Base-by-base conservation (phyloP, 2,888 invertebrate species). In the Spialia ferax region DNA sequence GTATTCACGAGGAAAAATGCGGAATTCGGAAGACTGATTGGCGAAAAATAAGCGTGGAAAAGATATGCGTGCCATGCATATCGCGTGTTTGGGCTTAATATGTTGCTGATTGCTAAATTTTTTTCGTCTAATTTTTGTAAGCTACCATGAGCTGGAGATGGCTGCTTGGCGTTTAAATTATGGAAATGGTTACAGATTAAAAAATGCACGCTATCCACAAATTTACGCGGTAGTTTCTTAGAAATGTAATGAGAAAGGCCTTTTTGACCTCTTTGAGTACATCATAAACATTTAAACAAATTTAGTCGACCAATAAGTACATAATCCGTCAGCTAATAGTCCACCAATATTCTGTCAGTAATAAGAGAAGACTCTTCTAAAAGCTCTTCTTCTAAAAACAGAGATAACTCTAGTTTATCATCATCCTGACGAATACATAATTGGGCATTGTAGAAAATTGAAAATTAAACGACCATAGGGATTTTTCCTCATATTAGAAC, bases 81-180 rank as follows among this genome's bases (percentile, higher is more conserved):
- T 62, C 18, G 62, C 62, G 62, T 52, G 62, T 23, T 45, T 22
- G 3, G 20, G 42, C 2, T 3, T 22, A 50, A 61, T 48, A 61
- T 50, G 10, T 50, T 50, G 10, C 26, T 60, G 61, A 50, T 61
- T 61, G n/a, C 20, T 38, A 38, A 62, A 62, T 10, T 20, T 10
- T 11, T 38, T n/a, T n/a, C n/a, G n/a, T n/a, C 38, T 52, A 38
- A 62, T 38, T 54, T 54, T 15, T 52, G 10, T 35, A 54, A 15
- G 38, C 62, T 62, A 54, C 60, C 26, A 42, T 1, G 42, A 42
- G 15, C 42, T 42, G 5, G 15, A 35, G 32, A 45, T 10, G 38
- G 38, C 22, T 23, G 22, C 18, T 11, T 63, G 5, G 38, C 18
- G 26, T 52, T 54, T 15, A 54, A 63, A 38, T 50, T 26, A 42